Base-by-base conservation (phyloP, 2,113 vertebrate species). In the Puffinus mauretanicus region DNA sequence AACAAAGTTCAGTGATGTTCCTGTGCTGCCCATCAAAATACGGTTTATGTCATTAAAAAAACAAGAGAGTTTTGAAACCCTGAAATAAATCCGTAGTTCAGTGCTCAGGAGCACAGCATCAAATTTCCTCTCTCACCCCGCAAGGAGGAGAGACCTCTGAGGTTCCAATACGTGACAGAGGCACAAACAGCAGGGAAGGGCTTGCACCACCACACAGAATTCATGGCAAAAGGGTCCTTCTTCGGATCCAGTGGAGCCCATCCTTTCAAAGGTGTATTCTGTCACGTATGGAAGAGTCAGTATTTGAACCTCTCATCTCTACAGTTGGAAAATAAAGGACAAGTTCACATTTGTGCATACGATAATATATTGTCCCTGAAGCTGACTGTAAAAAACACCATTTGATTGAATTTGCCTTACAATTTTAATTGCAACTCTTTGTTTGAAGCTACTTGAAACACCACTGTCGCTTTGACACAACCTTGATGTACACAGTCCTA, bases 151-250 rank as follows among this genome's bases (percentile, higher is more conserved):
- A 82, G 36, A 81, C 38, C 22, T 42, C 22, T 71, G 16, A 2
- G 6, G 38, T 40, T 91, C 22, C 60, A 69, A 1, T 11, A 80
- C 0, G 0, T 12, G 44, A 32, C 0, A n/a, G 26, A n/a, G 8
- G 22, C 40, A 80, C 11, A 16, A 69, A 49, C 2, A 55, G 9
- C 49, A 49, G 17, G 44, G 21, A 79, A 86, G 42, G 34, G 19
- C 40, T 62, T 64, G 57, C 26, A 51, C 2, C 24, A 27, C 12
- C 5, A 69, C 34, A 36, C 0, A 3, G 3, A 66, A 55, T 44
- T 57, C 11, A 44, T 4, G 29, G 44, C 13, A 67, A 80, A 84
- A 88, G 8, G 7, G 10, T 62, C 40, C n/a, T 75, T 70, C 32
- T 80, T 34, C 2, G 2, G 42, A 62, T 47, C 9, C 18, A n/a